phyloP scores from a whole-genome alignment of 2,797 vertebrate genomes.

The Botia kubotai region DNA sequence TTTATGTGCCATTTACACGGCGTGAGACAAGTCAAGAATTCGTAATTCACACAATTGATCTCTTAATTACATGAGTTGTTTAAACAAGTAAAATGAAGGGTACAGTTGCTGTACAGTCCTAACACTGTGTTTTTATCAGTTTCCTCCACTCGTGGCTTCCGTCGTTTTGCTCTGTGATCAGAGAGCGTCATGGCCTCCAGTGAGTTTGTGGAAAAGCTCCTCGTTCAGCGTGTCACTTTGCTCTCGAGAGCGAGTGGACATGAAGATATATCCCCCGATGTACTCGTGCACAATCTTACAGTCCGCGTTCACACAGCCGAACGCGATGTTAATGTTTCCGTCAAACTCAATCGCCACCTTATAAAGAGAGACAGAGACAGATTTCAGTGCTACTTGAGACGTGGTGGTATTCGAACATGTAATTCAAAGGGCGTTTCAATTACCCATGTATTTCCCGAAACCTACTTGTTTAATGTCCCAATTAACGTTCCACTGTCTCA shows the following conservation, averaged over 20 bases:
- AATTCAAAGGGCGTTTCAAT: background rate
- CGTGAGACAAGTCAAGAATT: background rate
- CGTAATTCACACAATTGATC: background rate
- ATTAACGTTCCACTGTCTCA: slow-evolving; percentile 96
- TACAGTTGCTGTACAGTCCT: background rate
- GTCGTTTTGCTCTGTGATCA: slow-evolving; percentile 62
- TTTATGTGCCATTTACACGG: background rate
- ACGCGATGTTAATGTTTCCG: slow-evolving; percentile 89
- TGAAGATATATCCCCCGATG: slow-evolving; percentile 92
- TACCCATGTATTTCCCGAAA: background rate
- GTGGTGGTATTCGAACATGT: background rate
- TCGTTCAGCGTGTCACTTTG: slow-evolving; percentile 82
- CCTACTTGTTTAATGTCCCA: slow-evolving; percentile 92
- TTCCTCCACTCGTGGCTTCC: slow-evolving; percentile 18
- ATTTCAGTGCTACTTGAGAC: background rate
- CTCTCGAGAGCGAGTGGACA: slow-evolving; percentile 85
- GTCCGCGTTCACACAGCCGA: slow-evolving; percentile 85
- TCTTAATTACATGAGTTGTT: background rate
- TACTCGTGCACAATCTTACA: slow-evolving; percentile 91
- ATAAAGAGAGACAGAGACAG: slow-evolving; percentile 17
- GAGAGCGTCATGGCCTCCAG: slow-evolving; percentile 88
- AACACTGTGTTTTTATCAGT: background rate
- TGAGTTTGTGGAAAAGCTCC: slow-evolving; percentile 90
- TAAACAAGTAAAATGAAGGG: slow-evolving; percentile 1
- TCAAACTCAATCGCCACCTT: slow-evolving; percentile 94